Conservation (phyloP, 2,797 vertebrate genomes). For the Phrynocephalus vlangalii region DNA sequence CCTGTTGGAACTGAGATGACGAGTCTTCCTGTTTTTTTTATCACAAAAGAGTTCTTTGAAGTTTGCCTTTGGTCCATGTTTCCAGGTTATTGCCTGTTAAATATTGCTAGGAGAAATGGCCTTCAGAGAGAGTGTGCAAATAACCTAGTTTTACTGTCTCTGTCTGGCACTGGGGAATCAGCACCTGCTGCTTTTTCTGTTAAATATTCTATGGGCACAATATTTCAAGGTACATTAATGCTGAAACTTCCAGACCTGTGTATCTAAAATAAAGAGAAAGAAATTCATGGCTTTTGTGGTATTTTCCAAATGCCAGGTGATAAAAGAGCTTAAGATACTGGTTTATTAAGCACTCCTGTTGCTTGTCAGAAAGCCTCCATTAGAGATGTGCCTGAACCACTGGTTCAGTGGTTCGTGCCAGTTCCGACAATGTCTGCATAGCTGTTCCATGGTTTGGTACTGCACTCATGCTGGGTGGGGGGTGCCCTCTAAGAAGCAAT, state of each 20-base stretch:
- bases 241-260: background rate
- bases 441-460: no score
- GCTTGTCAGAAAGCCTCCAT: background rate
- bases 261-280: conserved; percentile 6
- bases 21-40: conserved; percentile 35
- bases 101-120: conserved; percentile 29
- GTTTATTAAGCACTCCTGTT: background rate
- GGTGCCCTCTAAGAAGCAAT: no score
- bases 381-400: background rate
- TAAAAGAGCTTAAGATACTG: background rate
- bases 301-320: background rate
- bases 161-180: conserved; percentile 28
- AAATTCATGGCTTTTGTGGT: background rate
- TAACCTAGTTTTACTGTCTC: conserved; percentile 27
- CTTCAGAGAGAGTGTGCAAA: conserved; percentile 19
- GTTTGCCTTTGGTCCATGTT: conserved; percentile 34
- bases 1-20: conserved; percentile 27
- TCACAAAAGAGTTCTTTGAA: conserved; percentile 42
- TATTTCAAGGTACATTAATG: conserved; percentile 26
- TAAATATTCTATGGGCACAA: conserved; percentile 5
- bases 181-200: background rate
- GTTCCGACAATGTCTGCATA: background rate
- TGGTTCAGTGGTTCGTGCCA: no score
- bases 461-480: no score
- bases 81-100: conserved; percentile 51